Conservation (phyloP, 2,113 vertebrate genomes). For the Chaetops frenatus region DNA sequence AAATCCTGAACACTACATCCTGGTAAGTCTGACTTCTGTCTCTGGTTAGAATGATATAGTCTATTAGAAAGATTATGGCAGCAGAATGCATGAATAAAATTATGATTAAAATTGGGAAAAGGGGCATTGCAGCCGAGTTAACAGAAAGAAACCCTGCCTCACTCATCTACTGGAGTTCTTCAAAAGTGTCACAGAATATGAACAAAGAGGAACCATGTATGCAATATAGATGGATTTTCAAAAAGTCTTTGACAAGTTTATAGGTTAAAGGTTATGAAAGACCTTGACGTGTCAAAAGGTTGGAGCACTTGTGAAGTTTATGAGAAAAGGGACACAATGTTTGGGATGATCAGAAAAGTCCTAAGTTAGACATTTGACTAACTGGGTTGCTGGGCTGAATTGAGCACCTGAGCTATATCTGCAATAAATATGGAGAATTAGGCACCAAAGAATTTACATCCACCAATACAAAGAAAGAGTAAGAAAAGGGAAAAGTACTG, state of each 20-base stretch:
- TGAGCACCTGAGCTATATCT: neutral
- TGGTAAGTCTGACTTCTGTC: neutral
- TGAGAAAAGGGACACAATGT: neutral
- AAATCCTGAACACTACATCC: neutral
- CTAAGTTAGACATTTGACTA: neutral
- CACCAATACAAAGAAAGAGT: neutral
- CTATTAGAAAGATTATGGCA: neutral
- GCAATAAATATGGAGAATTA: neutral
- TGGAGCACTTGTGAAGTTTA: neutral
- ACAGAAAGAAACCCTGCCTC: neutral
- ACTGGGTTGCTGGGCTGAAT: neutral
- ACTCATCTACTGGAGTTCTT: neutral
- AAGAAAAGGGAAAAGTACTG: neutral
- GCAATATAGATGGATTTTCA: neutral
- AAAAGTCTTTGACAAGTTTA: neutral
- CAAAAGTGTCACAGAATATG: fast-evolving
- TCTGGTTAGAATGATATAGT: neutral
- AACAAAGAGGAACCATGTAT: neutral
- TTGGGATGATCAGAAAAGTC: neutral
- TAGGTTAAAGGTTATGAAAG: neutral
- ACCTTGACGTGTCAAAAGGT: neutral
- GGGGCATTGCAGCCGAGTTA: neutral
- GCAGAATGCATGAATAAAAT: neutral
- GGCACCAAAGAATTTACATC: neutral
- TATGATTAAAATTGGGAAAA: neutral